Conservation (phyloP, 2,888 invertebrate genomes). For the Erannis defoliaria region DNA sequence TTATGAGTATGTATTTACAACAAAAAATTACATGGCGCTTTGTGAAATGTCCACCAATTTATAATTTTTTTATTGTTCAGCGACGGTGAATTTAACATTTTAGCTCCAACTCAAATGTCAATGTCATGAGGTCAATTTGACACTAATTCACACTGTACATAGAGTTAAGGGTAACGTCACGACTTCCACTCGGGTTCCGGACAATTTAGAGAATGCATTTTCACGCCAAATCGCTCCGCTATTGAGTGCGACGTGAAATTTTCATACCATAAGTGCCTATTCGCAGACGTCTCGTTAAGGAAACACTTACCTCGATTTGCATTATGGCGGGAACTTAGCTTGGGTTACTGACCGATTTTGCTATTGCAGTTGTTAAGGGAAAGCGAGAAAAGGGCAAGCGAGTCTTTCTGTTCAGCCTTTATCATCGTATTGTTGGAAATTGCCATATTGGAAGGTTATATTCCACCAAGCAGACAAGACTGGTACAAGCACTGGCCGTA, state of each 20-base stretch:
- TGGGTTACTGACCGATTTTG: slow-evolving; percentile 9
- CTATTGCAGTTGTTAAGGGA: background rate
- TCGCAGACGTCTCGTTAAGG: slow-evolving; percentile 65
- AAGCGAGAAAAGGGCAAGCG: no score
- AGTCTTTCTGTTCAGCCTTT: no score
- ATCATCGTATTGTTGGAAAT: no score
- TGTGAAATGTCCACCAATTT: no score
- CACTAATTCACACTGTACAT: background rate
- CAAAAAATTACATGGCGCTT: no score
- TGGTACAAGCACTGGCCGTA: no score
- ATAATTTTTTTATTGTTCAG: no score
- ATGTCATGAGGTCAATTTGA: background rate
- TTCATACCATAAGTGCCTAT: slow-evolving; percentile 75
- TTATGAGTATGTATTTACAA: no score
- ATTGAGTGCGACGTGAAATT: slow-evolving; percentile 73
- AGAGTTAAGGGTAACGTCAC: slow-evolving; percentile 42
- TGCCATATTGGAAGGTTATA: no score
- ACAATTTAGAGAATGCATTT: slow-evolving; percentile 74
- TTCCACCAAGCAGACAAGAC: no score
- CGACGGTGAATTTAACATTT: no score
- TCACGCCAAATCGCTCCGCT: slow-evolving; percentile 69
- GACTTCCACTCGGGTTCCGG: slow-evolving; percentile 46
- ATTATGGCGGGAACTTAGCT: slow-evolving; percentile 2
- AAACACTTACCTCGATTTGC: slow-evolving; percentile 52
- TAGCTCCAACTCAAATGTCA: no score